A percentile compares a stretch with the other conserved stretches of the same genome.
phyloP scores from a whole-genome alignment of 2,797 vertebrate genomes.

The Neopelma chrysocephalum region DNA sequence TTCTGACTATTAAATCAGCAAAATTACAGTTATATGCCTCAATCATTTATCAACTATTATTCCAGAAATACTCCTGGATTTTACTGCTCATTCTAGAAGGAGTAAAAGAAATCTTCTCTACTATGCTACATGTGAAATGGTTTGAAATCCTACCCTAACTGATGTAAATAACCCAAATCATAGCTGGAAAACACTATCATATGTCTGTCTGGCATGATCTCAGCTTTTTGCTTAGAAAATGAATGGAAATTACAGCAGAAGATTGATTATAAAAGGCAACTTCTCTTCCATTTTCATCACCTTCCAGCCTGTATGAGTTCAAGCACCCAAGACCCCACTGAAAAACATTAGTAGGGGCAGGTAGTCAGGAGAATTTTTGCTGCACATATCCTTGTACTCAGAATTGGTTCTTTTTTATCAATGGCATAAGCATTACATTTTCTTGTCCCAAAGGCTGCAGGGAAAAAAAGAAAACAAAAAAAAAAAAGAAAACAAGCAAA shows the following conservation, averaged over 20 bases:
- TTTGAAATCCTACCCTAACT: neutral
- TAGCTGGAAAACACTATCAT: neutral
- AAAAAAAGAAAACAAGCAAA: neutral
- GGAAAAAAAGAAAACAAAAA: accelerated
- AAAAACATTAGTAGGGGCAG: neutral
- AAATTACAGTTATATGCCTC: neutral
- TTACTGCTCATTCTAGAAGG: neutral
- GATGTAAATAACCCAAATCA: neutral
- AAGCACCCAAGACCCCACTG: neutral
- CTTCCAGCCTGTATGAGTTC: neutral
- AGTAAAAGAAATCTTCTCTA: neutral
- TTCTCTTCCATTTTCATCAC: neutral
- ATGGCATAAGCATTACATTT: neutral
- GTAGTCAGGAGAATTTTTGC: neutral
- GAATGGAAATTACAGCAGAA: neutral
- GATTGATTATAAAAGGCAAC: neutral
- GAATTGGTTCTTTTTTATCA: neutral
- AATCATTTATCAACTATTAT: neutral
- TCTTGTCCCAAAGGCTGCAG: neutral
- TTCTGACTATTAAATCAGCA: neutral
- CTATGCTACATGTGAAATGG: neutral
- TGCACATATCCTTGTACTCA: neutral
- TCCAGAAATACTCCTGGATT: neutral
- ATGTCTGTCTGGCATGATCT: neutral
- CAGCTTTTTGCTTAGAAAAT: neutral